Percentiles rank a stretch among this genome's conserved stretches.
phyloP scores from a whole-genome alignment of 2,797 vertebrate genomes.

The Platalea minor region DNA sequence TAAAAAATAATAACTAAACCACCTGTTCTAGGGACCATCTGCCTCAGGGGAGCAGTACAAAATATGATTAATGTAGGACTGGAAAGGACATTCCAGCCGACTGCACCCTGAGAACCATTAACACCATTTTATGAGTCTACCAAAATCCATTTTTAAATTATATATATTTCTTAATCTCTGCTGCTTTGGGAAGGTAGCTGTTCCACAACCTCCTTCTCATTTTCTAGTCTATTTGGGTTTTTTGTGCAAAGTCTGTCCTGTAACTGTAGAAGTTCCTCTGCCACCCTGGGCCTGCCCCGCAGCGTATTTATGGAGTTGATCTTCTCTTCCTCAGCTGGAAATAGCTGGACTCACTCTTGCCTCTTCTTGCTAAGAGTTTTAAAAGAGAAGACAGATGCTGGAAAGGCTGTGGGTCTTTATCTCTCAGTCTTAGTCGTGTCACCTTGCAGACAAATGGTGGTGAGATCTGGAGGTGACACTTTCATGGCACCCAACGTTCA shows the following conservation, averaged over 20 bases:
- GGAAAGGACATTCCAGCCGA: neutral
- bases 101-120: neutral
- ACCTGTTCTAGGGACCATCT: neutral
- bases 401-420: neutral
- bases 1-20: neutral
- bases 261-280: neutral
- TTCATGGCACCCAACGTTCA: too few species aligned
- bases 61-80: neutral
- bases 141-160: neutral
- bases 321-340: neutral
- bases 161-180: neutral
- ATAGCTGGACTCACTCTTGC: neutral
- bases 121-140: neutral
- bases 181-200: neutral
- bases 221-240: neutral
- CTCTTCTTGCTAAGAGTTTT: neutral
- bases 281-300: neutral
- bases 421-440: neutral
- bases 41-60: neutral
- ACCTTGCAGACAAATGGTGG: neutral
- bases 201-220: neutral
- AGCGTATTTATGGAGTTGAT: neutral
- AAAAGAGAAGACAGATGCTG: neutral
- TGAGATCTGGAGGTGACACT: neutral
- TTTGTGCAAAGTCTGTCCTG: neutral